Percentiles rank a stretch among this genome's conserved stretches.
Evolutionary conservation across 1,140 invertebrate species (phyloP).

Genomic region (Hylyphantes graminicola): DNA sequence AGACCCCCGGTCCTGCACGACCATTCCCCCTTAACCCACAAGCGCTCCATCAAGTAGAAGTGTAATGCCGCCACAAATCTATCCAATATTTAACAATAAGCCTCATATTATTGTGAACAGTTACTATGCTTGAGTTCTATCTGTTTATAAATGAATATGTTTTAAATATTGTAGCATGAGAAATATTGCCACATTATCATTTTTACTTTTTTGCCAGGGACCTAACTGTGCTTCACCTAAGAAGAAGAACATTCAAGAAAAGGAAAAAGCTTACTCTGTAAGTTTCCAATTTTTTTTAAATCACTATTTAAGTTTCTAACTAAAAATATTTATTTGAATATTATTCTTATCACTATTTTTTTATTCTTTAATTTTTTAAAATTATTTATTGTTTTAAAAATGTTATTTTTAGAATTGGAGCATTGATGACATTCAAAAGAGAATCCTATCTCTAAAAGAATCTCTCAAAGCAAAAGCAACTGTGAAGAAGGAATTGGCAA

Average conservation of each 20-base stretch:
- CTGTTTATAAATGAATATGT: no score
- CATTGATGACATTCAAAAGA: conserved; percentile 8
- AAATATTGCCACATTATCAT: no score
- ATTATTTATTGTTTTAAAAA: neutral
- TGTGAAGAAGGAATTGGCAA: neutral
- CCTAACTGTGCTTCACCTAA: neutral
- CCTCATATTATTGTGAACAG: no score
- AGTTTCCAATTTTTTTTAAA: neutral
- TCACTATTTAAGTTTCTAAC: neutral
- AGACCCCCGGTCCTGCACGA: no score
- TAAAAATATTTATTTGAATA: neutral
- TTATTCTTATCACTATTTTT: neutral
- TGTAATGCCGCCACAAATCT: no score
- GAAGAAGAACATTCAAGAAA: neutral
- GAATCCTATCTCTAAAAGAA: conserved; percentile 1
- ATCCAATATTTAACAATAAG: no score
- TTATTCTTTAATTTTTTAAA: neutral
- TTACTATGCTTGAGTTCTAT: no score
- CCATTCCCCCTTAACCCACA: no score
- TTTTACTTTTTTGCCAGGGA: neutral
- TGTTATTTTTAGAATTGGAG: neutral
- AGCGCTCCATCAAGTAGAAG: no score
- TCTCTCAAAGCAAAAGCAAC: neutral
- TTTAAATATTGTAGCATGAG: no score
- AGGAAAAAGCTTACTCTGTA: conserved; percentile 8